These are phyloP conservation scores for Diplolepis rosae DNA, from an alignment of 2,888 invertebrate species.

Conservation along the genomic window DNA sequence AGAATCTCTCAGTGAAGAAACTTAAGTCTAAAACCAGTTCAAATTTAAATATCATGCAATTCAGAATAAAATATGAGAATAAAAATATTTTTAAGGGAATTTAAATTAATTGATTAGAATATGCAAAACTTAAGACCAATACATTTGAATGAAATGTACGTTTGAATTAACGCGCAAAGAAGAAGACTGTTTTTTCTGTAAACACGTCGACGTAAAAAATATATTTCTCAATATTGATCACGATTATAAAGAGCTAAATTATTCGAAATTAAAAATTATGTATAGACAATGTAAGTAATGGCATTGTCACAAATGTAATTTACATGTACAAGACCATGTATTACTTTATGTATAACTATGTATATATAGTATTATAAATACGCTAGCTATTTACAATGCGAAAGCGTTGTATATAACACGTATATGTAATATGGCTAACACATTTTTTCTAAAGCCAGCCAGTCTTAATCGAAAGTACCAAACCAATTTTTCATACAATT, in stretches of 20 bases:
- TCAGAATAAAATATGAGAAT: too few relatives aligned
- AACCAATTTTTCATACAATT: not conserved
- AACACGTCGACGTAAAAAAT: conserved; percentile 71
- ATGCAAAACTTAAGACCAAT: too few relatives aligned
- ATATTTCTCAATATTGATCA: conserved; percentile 69
- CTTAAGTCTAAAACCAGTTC: not conserved
- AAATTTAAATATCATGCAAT: not conserved
- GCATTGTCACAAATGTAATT: conserved; percentile 50
- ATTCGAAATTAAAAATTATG: conserved; percentile 53
- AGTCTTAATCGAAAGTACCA: conserved; percentile 7
- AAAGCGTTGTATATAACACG: conserved; percentile 36
- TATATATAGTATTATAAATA: conserved; percentile 30
- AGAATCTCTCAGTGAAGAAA: conserved; percentile 38
- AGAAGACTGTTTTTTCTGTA: conserved; percentile 58
- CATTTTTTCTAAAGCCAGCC: not conserved
- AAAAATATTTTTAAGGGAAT: too few relatives aligned
- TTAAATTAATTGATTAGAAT: too few relatives aligned
- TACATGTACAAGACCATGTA: conserved; percentile 38
- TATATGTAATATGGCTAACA: conserved; percentile 27
- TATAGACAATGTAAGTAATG: conserved; percentile 52
- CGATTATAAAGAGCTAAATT: conserved; percentile 60
- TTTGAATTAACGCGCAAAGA: conserved; percentile 37
- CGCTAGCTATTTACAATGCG: conserved; percentile 42
- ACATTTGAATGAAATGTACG: conserved; percentile 33
- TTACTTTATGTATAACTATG: conserved; percentile 33